phyloP scores from a whole-genome alignment of 2,113 vertebrate species.

The Elephantulus edwardii region DNA sequence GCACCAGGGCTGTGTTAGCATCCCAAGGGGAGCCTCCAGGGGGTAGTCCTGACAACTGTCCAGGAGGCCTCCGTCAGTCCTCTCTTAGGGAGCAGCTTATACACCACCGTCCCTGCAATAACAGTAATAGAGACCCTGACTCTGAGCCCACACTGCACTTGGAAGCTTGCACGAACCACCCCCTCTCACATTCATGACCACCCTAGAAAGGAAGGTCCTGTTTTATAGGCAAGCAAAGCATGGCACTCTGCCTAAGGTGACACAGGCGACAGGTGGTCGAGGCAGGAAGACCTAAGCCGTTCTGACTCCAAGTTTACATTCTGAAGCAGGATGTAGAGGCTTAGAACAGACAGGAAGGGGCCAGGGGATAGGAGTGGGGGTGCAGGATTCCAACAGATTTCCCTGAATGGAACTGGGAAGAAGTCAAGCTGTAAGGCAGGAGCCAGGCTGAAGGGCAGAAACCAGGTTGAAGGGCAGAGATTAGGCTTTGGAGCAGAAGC shows the following conservation, averaged over 20 bases:
- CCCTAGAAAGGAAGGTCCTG: neutral
- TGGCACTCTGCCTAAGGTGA: neutral
- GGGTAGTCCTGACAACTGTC: neutral
- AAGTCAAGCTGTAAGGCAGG: too few species aligned
- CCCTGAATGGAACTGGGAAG: neutral
- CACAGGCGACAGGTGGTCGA: neutral
- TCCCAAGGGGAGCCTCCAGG: neutral
- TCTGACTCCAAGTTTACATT: neutral
- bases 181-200: neutral
- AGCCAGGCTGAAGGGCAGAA: too few species aligned
- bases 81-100: neutral
- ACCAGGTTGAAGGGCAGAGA: too few species aligned
- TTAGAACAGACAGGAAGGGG: neutral
- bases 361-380: too few species aligned
- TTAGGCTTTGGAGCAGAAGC: too few species aligned
- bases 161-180: rapidly evolving
- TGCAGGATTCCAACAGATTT: neutral
- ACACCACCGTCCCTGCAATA: neutral
- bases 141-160: neutral
- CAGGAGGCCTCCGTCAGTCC: neutral
- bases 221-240: neutral
- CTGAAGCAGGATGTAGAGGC: neutral
- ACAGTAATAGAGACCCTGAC: neutral
- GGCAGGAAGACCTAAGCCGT: neutral
- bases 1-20: neutral